A percentile compares a stretch with the other conserved stretches of the same genome.
phyloP scores from a whole-genome alignment of 2,113 vertebrate species.

The Alethe diademata region DNA sequence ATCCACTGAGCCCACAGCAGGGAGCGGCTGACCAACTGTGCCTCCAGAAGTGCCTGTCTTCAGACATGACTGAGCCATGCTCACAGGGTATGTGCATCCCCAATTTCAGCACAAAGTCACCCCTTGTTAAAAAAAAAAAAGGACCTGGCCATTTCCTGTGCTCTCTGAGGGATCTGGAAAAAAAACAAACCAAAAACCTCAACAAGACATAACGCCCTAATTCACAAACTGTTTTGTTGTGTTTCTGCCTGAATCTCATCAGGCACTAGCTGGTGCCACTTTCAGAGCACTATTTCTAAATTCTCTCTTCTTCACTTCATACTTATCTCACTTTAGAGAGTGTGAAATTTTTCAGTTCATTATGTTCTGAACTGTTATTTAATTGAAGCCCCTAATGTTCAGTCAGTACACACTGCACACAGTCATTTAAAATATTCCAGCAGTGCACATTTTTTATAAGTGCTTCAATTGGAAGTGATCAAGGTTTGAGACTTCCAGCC shows the following conservation, averaged over 20 bases:
- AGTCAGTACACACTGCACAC: constrained; percentile 62
- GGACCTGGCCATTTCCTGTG: background rate
- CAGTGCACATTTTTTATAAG: constrained; percentile 65
- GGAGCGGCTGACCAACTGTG: background rate
- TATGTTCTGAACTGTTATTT: constrained; percentile 71
- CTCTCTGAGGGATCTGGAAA: background rate
- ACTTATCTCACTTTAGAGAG: constrained; percentile 66
- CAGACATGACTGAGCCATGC: background rate
- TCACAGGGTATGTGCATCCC: background rate
- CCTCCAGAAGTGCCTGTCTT: background rate
- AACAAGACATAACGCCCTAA: background rate
- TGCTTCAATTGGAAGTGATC: constrained; percentile 61
- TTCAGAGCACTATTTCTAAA: constrained; percentile 53
- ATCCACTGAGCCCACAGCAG: background rate
- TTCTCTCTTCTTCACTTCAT: constrained; percentile 54
- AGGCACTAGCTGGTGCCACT: constrained; percentile 9
- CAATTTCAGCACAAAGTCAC: background rate
- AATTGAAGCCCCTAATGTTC: constrained; percentile 66
- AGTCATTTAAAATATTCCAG: constrained; percentile 70
- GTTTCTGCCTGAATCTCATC: constrained; percentile 21
- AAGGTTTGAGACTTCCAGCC: constrained; percentile 60
- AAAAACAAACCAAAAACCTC: no score
- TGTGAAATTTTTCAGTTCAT: constrained; percentile 73
- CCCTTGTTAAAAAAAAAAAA: background rate
- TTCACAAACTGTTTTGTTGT: constrained; percentile 4